Evolutionary conservation across 2,113 vertebrate species (phyloP), one percentile per base, ranked within the genome.

Genomic region (Lophochroa leadbeateri): DNA sequence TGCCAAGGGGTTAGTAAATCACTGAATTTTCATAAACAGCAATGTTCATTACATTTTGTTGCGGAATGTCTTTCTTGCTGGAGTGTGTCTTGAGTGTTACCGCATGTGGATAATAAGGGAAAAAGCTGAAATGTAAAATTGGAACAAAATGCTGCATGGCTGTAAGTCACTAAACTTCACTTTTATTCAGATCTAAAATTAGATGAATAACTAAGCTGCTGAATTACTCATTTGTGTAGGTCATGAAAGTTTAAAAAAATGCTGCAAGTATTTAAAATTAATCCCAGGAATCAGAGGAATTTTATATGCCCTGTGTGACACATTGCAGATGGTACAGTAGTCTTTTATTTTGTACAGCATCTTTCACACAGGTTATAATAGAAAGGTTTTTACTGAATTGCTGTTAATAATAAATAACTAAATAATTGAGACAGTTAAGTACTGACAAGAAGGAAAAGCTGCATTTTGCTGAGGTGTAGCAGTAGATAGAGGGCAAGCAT

Each of bases 1-100:
- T 90, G 55, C 72, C 80, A 91, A 94, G 39, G 94, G 55, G 69
- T 95, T 96, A 93, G 93, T 52, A 95, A 92, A 95, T 95, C 74
- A 93, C 71, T 55, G 86, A 70, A 68, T 92, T 96, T 95, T 92
- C 60, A 95, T 94, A 95, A 79, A 89, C 67, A 95, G 47, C 88
- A 52, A 46, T 49, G n/a, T 94, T 96, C 91, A 58, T 93, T 95
- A 74, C 72, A 20, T 93, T 60, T 93, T 97, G 47, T 83, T 95
- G 63, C 49, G 90, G 90, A 96, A 96, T 49, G 57, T 80, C 72
- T 85, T 60, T 82, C 93, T 97, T 92, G 86, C 90, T 95, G n/a
- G 53, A 92, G 71, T 94, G 25, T 87, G 86, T 92, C 80, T 91
- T 29, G 60, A 69, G 72, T 61, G 75, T 69, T 85, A 60, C 53